phyloP scores from a whole-genome alignment of 2,797 vertebrate species.

The Pseudochaenichthys georgianus region DNA sequence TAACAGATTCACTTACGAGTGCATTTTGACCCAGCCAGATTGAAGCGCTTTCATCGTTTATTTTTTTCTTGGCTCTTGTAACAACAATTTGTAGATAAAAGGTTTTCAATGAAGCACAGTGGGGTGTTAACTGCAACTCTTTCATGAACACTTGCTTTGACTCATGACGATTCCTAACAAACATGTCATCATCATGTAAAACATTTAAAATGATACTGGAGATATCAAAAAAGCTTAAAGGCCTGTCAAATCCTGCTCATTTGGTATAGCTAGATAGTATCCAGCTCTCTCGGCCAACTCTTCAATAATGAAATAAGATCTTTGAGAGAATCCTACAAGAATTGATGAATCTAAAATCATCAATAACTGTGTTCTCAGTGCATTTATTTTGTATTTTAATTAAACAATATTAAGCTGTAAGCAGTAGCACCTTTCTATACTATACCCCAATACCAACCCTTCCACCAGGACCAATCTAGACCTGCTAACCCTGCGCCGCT shows the following conservation, averaged over 20 bases:
- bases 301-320: conserved; percentile 15
- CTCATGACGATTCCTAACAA: conserved; percentile 25
- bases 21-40: background rate
- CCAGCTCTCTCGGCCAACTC: background rate
- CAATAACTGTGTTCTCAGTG: conserved; percentile 1
- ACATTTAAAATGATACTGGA: background rate
- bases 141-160: conserved; percentile 18
- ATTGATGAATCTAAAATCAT: conserved; percentile 3
- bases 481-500: background rate
- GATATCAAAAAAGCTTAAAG: conserved; percentile 24
- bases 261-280: background rate
- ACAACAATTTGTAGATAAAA: conserved; percentile 24
- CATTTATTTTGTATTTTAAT: conserved; percentile 69
- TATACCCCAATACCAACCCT: conserved; percentile 26
- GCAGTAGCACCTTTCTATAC: conserved; percentile 5
- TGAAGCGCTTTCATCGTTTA: background rate
- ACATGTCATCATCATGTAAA: background rate
- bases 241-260: background rate
- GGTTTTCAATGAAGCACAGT: conserved; percentile 16
- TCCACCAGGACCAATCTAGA: conserved; percentile 20
- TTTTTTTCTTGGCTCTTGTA: background rate
- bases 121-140: conserved; percentile 12
- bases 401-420: conserved; percentile 54
- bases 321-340: background rate
- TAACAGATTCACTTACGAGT: background rate